These are phyloP conservation scores for Leucopternis melanops DNA, from an alignment of 2,113 vertebrate genomes.

Conservation along the genomic window DNA sequence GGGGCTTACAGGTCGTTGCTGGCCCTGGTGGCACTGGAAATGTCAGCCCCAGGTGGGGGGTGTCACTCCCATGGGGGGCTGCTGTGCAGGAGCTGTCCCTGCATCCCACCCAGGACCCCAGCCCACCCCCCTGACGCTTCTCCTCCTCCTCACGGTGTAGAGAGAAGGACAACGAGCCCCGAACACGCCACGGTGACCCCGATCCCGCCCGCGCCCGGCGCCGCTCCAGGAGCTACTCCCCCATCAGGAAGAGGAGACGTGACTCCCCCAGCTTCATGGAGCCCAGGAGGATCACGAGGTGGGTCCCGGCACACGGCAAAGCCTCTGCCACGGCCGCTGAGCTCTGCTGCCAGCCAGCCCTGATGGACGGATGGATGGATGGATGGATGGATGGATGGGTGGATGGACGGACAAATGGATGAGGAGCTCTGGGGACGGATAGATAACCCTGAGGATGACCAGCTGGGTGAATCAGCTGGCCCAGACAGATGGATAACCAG, in stretches of 20 bases:
- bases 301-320: fast-evolving
- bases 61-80: fast-evolving
- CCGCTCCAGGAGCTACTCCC: slow-evolving; percentile 95
- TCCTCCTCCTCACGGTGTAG: slow-evolving; percentile 48
- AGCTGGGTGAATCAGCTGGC: background rate
- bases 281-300: slow-evolving; percentile 97
- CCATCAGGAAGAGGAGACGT: slow-evolving; percentile 92
- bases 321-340: background rate
- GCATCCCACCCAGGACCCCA: background rate
- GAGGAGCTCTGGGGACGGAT: background rate
- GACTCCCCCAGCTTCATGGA: slow-evolving; percentile 99
- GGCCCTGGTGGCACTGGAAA: background rate
- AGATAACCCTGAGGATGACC: background rate
- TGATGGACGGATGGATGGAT: no score
- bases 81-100: background rate
- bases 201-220: slow-evolving; percentile 83
- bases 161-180: slow-evolving; percentile 84
- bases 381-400: no score
- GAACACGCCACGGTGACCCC: slow-evolving; percentile 80
- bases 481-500: background rate
- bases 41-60: background rate
- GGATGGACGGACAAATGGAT: background rate
- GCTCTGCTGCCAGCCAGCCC: background rate
- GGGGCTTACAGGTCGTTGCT: background rate
- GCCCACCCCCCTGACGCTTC: background rate